These are phyloP conservation scores for Trinorchestia longiramus DNA, from an alignment of 1,140 invertebrate genomes.

Conservation along the genomic window DNA sequence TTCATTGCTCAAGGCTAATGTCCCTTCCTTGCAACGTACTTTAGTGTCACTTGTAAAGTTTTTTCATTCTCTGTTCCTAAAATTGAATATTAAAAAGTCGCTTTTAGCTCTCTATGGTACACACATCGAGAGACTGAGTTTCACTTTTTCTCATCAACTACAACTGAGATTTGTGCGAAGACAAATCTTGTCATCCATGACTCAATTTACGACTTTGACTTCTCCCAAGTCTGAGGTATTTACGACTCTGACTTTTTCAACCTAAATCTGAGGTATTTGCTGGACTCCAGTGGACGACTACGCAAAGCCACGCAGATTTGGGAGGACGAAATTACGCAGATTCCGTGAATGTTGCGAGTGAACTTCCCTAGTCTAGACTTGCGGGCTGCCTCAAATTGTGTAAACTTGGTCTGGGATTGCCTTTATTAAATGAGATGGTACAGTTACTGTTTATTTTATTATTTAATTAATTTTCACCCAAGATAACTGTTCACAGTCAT, in stretches of 20 bases:
- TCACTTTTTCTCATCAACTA: not conserved
- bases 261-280: slow-evolving; percentile 37
- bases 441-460: not conserved
- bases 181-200: not conserved
- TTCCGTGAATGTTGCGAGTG: not conserved
- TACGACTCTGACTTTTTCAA: not conserved
- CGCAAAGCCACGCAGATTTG: slow-evolving; percentile 17
- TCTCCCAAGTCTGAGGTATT: slow-evolving; percentile 22
- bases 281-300: not conserved
- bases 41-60: not conserved
- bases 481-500: not conserved
- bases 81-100: not conserved
- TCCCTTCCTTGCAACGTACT: not conserved
- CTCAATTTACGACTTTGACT: slow-evolving; percentile 42
- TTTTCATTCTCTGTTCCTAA: not conserved
- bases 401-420: not conserved
- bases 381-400: not conserved
- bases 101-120: not conserved
- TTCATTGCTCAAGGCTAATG: not conserved
- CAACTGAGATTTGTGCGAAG: not conserved
- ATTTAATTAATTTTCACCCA: not conserved
- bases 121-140: not conserved
- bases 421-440: not conserved
- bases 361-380: not conserved
- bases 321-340: not conserved